Evolutionary conservation across 2,797 vertebrate genomes (phyloP).

Genomic region (Pitangus sulphuratus): DNA sequence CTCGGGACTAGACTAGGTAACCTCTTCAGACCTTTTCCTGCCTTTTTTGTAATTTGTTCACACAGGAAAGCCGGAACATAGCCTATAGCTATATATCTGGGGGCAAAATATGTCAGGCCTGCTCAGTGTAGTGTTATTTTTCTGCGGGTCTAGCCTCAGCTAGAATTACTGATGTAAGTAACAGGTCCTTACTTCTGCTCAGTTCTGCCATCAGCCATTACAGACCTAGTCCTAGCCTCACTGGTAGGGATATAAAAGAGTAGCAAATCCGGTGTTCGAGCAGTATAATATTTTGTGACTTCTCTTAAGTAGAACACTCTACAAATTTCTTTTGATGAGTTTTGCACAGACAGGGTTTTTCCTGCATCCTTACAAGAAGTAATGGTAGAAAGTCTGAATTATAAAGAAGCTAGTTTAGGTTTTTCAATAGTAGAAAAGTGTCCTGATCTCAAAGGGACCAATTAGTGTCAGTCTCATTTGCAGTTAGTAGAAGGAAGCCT

Average conservation of each 20-base stretch:
- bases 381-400: not conserved
- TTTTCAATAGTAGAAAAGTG: not conserved
- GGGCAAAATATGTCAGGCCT: not conserved
- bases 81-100: not conserved
- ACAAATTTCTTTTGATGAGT: not conserved
- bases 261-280: not conserved
- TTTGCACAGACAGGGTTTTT: not conserved
- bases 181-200: not conserved
- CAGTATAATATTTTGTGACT: not conserved
- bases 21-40: not conserved
- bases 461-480: not conserved
- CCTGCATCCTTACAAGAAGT: not conserved
- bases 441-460: not conserved
- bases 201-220: not conserved
- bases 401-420: not conserved
- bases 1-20: not conserved
- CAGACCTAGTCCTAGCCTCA: not conserved
- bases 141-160: not conserved
- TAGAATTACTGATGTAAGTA: not conserved
- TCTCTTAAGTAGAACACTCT: not conserved
- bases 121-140: not conserved
- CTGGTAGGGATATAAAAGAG: not conserved
- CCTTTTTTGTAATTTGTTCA: not conserved
- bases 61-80: not conserved
- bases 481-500: not conserved